phyloP scores from a whole-genome alignment of 2,797 vertebrate species.

The Antrozous pallidus region DNA sequence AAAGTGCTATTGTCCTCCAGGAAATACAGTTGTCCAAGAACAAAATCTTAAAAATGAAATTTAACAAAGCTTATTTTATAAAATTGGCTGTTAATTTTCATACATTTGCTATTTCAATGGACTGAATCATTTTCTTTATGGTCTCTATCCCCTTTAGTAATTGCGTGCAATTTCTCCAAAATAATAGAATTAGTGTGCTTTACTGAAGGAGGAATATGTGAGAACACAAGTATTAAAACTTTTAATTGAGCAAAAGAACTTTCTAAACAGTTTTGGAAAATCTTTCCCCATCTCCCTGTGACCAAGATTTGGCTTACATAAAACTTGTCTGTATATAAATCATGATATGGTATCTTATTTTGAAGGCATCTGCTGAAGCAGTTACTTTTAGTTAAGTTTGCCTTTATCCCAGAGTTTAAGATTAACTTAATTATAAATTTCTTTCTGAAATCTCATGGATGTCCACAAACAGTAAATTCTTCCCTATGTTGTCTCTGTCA shows the following conservation, averaged over 20 bases:
- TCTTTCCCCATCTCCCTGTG: neutral
- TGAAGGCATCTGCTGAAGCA: conserved; percentile 31
- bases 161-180: neutral
- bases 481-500: conserved; percentile 39
- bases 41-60: neutral
- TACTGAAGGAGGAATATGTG: neutral
- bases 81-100: conserved; percentile 15
- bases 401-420: conserved; percentile 62
- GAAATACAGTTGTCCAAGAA: conserved; percentile 8
- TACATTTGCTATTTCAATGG: neutral
- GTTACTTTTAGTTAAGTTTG: conserved; percentile 52
- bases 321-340: conserved; percentile 1
- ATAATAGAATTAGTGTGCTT: neutral
- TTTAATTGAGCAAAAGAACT: conserved; percentile 34
- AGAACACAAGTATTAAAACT: conserved; percentile 3
- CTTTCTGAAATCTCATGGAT: conserved; percentile 48
- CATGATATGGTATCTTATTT: neutral
- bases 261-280: neutral
- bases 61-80: neutral
- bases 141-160: conserved; percentile 23
- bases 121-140: conserved; percentile 26
- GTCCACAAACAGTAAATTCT: conserved; percentile 63
- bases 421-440: conserved; percentile 57
- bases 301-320: conserved; percentile 14
- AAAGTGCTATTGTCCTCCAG: neutral